Conservation (phyloP, 2,888 invertebrate species). For the Seira ritae region DNA sequence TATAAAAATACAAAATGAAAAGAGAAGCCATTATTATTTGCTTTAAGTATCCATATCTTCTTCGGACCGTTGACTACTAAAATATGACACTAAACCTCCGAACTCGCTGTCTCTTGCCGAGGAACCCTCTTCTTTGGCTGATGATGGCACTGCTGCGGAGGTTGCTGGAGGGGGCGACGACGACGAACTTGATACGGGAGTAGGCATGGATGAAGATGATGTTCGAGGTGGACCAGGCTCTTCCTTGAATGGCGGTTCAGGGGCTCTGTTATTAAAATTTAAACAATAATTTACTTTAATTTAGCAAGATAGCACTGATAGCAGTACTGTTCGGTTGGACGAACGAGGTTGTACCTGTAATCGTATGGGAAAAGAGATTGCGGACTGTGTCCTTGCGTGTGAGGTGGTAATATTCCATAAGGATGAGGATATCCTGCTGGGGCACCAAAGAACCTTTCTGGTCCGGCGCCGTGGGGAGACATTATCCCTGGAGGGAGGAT, state of each 20-base stretch:
- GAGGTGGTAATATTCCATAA: conserved; percentile 69
- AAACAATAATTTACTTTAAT: conserved; percentile 9
- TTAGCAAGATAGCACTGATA: background rate
- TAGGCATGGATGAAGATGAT: conserved; percentile 48
- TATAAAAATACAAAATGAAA: conserved; percentile 61
- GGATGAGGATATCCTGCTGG: conserved; percentile 64
- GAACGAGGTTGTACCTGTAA: too few species aligned
- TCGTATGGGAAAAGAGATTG: conserved; percentile 68
- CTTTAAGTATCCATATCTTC: conserved; percentile 89
- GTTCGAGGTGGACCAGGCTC: conserved; percentile 55
- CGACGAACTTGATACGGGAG: conserved; percentile 51
- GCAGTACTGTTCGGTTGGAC: too few species aligned
- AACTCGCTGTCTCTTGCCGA: conserved; percentile 82
- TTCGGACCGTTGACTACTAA: conserved; percentile 88
- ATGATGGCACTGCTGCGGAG: conserved; percentile 38
- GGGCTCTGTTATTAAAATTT: conserved; percentile 38
- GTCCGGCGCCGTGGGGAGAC: conserved; percentile 55
- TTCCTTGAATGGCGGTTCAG: conserved; percentile 67
- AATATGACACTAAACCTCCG: conserved; percentile 93
- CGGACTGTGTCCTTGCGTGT: conserved; percentile 66
- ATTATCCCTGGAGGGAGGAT: conserved; percentile 62
- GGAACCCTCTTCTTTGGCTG: conserved; percentile 76
- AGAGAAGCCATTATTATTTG: conserved; percentile 66
- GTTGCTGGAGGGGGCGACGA: conserved; percentile 51
- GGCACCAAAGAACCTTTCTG: conserved; percentile 65